These are phyloP conservation scores for Notechis scutatus DNA, from an alignment of 2,113 vertebrate genomes.

Conservation along the genomic window DNA sequence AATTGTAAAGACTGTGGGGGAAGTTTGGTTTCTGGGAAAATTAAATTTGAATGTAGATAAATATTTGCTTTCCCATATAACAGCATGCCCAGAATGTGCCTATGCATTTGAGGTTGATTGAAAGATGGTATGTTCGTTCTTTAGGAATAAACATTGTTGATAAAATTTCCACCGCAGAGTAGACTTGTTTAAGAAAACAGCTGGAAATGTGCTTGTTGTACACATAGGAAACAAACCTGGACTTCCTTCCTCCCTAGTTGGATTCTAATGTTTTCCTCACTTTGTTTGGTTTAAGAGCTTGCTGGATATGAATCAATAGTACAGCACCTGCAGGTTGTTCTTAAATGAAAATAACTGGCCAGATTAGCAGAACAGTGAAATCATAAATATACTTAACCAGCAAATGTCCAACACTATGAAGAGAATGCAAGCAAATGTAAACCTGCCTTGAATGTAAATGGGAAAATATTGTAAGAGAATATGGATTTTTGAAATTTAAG, in stretches of 20 bases:
- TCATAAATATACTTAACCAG: slow-evolving; percentile 26
- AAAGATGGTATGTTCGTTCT: not conserved
- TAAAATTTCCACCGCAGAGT: not conserved
- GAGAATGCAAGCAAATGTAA: not conserved
- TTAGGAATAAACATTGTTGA: not conserved
- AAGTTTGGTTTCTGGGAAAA: not conserved
- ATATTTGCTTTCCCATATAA: not conserved
- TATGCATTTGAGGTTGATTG: not conserved
- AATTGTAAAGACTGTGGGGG: not conserved
- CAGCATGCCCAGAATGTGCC: not conserved
- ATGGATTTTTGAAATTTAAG: not conserved
- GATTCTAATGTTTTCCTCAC: slow-evolving; percentile 62
- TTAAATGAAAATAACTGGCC: slow-evolving; percentile 43
- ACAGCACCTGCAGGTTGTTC: slow-evolving; percentile 61
- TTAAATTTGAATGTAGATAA: not conserved
- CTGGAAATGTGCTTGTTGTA: slow-evolving; percentile 16
- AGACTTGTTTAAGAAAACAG: slow-evolving; percentile 1
- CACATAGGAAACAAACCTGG: slow-evolving; percentile 36
- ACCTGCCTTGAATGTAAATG: not conserved
- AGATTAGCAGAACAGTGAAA: slow-evolving; percentile 52
- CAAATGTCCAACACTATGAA: not conserved
- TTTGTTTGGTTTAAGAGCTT: slow-evolving; percentile 60
- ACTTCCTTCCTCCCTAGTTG: slow-evolving; percentile 59
- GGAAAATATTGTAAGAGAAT: not conserved
- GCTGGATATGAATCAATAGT: slow-evolving; percentile 58